A percentile compares a stretch with the other conserved stretches of the same genome.
Evolutionary conservation across 2,888 invertebrate genomes (phyloP).

Genomic region (Campopleginae sp.): DNA sequence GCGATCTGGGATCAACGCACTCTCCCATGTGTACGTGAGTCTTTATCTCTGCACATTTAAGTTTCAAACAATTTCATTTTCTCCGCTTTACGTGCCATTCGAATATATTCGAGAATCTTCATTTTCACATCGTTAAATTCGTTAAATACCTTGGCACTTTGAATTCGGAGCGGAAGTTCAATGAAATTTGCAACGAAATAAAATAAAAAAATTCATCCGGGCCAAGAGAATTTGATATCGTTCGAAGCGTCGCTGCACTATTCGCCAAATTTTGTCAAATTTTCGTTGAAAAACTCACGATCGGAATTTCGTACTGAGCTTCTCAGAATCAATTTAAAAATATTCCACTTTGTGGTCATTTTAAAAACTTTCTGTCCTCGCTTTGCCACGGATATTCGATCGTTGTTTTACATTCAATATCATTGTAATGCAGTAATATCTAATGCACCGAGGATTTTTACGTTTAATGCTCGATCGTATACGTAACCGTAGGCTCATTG

Average conservation of each 20-base stretch:
- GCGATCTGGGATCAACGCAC: constrained; percentile 70
- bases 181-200: no score
- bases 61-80: constrained; percentile 24
- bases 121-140: not conserved
- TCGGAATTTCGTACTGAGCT: not conserved
- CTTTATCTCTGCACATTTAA: constrained; percentile 7
- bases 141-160: not conserved
- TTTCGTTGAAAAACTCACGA: not conserved
- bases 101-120: not conserved
- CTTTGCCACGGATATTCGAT: not conserved
- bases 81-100: constrained; percentile 5
- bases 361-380: not conserved
- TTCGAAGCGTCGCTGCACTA: not conserved
- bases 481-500: constrained; percentile 24
- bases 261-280: not conserved
- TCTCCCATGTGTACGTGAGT: constrained; percentile 36
- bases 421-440: not conserved
- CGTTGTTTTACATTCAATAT: not conserved
- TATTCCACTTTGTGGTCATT: not conserved
- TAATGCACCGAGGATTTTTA: not conserved
- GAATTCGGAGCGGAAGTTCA: no score
- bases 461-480: not conserved
- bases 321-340: not conserved
- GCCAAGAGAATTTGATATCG: not conserved
- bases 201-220: not conserved